phyloP scores from a whole-genome alignment of 2,797 vertebrate genomes.

The Choloepus didactylus region DNA sequence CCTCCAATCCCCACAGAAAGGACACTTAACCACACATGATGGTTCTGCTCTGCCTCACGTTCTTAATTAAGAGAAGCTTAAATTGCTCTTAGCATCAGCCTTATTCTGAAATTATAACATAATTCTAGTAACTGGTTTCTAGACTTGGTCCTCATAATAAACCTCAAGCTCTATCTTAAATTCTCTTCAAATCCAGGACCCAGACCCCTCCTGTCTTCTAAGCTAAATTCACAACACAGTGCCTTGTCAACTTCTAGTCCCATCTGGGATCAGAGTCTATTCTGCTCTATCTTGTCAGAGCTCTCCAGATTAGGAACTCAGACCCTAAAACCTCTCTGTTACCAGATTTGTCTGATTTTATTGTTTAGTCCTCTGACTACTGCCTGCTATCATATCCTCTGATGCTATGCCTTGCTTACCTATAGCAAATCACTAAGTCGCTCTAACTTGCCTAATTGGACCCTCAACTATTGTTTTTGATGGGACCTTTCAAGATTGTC shows the following conservation, averaged over 20 bases:
- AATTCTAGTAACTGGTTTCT: background rate
- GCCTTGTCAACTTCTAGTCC: background rate
- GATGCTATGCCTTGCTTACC: background rate
- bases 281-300: background rate
- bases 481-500: background rate
- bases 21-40: background rate
- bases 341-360: background rate
- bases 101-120: conserved; percentile 12
- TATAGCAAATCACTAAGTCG: background rate
- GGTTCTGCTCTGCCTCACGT: background rate
- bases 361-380: background rate
- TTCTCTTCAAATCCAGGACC: background rate
- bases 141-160: background rate
- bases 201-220: background rate
- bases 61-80: background rate
- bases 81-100: background rate
- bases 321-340: background rate
- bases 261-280: background rate
- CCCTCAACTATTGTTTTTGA: background rate
- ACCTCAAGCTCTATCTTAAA: conserved; percentile 1
- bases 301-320: background rate
- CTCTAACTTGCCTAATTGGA: background rate
- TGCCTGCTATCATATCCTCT: background rate
- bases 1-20: background rate
- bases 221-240: background rate